Evolutionary conservation across 1,140 invertebrate species (phyloP), one percentile per base, ranked within the genome.

Genomic region (Melipona quadrifasciata): DNA sequence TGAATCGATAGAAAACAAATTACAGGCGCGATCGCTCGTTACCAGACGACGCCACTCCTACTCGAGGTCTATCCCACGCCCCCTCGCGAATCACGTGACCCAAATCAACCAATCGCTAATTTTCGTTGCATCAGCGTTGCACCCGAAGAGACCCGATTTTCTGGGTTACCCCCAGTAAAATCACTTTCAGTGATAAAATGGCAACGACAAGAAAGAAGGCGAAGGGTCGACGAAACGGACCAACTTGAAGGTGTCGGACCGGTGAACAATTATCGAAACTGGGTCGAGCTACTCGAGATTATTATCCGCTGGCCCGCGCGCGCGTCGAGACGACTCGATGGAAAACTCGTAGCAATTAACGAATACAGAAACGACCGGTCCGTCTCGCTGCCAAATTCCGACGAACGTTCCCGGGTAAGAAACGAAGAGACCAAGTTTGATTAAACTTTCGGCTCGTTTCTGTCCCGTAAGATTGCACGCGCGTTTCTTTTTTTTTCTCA

Each of bases 241-340:
- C 39, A 67, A 84, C 71, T 83, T 68, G 61, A 84, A 81, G 58
- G 77, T 76, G 65, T 47, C 51, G 76, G 75, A 73, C 74, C 75
- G 71, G 57, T 76, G 39, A 70, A 80, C 70, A 88, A 88, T 91
- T 91, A 89, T 77, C 64, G 61, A 53, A 90, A 90, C 55, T 86
- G 81, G 85, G 87, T 90, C 84, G 84, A 84, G 67, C 71, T 58
- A 64, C 65, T 89, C 61, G 55, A 39, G 73, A 79, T 85, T 88
- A 88, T 89, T 72, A 88, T 87, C 55, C 21, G 39, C 71, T 39
- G 78, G 55, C 74, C 39, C 39, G 39, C 39, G 39, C 34, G 39
- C 47, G 14, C 39, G n/a, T n/a, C 47, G 70, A 31, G 55, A 58
- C 74, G 81, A 75, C 11, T 57, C 53, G 70, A 81, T 65, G n/a